Percentiles rank a stretch among this genome's conserved stretches.
These are phyloP conservation scores for Eupithecia subfuscata DNA, from an alignment of 2,888 invertebrate species.

Conservation along the genomic window DNA sequence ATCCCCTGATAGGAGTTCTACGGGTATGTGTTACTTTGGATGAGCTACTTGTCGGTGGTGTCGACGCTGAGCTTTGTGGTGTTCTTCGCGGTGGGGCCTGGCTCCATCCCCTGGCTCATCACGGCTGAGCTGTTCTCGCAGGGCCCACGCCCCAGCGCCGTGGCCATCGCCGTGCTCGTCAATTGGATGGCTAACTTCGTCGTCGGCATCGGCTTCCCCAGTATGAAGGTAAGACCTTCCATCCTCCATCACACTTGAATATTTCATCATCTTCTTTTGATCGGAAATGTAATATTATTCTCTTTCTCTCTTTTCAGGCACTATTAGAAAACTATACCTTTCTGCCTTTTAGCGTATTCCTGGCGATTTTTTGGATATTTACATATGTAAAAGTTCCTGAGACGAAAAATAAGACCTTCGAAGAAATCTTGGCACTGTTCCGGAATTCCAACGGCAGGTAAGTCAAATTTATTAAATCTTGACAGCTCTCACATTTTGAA, in stretches of 20 bases:
- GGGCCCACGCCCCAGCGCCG: constrained; percentile 97
- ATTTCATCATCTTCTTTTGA: neutral
- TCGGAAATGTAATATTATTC: neutral
- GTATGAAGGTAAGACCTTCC: constrained; percentile 90
- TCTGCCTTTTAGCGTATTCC: constrained; percentile 98
- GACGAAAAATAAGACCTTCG: constrained; percentile 98
- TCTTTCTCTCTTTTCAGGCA: constrained; percentile 84
- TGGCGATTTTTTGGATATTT: constrained; percentile 99
- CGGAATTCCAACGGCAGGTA: constrained; percentile 95
- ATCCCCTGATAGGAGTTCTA: constrained; percentile 98
- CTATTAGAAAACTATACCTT: constrained; percentile 98
- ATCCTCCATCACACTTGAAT: neutral
- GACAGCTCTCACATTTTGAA: constrained; percentile 6
- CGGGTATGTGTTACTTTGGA: constrained; percentile 98
- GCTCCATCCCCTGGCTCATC: constrained; percentile 99
- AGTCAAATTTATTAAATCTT: constrained; percentile 53
- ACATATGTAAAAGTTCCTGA: constrained; percentile 99
- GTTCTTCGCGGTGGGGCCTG: constrained; percentile 98
- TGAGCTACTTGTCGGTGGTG: constrained; percentile 97
- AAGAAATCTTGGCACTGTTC: constrained; percentile 97
- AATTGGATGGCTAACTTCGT: constrained; percentile 99
- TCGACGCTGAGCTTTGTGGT: constrained; percentile 97
- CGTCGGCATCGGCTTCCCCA: constrained; percentile 97
- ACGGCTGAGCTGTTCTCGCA: constrained; percentile 98
- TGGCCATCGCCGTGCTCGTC: constrained; percentile 98